phyloP scores from a whole-genome alignment of 2,888 invertebrate species.

The Drosophila subsilvestris region DNA sequence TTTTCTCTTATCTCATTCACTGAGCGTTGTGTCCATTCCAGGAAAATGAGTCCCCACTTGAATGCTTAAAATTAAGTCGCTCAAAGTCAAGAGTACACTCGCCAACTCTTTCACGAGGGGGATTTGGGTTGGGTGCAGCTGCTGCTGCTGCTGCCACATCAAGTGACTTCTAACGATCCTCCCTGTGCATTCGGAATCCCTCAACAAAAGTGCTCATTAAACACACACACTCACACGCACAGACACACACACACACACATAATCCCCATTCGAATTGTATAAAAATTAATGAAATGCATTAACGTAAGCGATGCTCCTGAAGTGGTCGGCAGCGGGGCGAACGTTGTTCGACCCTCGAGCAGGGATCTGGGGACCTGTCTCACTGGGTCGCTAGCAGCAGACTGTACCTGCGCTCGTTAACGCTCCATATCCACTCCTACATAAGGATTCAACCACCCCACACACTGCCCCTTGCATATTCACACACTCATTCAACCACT shows the following conservation, averaged over 20 bases:
- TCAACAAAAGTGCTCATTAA: slow-evolving; percentile 56
- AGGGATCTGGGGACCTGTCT: slow-evolving; percentile 36
- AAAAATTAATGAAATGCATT: slow-evolving; percentile 77
- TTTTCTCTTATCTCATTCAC: no score
- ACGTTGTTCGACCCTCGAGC: slow-evolving; percentile 42
- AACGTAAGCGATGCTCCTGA: slow-evolving; percentile 45
- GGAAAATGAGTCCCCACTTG: background rate
- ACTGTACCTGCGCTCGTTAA: slow-evolving; percentile 64
- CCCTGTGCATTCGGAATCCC: slow-evolving; percentile 13
- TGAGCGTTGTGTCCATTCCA: no score
- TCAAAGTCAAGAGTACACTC: slow-evolving; percentile 47
- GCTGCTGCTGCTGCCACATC: slow-evolving; percentile 13
- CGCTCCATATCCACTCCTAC: slow-evolving; percentile 23
- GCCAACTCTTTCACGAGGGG: slow-evolving; percentile 24
- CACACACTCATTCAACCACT: background rate
- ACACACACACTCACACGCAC: slow-evolving; percentile 26
- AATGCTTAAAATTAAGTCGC: slow-evolving; percentile 44
- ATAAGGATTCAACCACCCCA: background rate
- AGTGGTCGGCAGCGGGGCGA: slow-evolving; percentile 19
- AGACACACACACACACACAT: slow-evolving; percentile 2
- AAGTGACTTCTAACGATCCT: slow-evolving; percentile 71
- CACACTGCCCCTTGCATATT: background rate
- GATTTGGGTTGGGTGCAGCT: background rate
- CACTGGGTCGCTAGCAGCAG: slow-evolving; percentile 53
- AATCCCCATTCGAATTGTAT: slow-evolving; percentile 51